Conservation (phyloP, 1,140 invertebrate species). For the Cydia strobilella region DNA sequence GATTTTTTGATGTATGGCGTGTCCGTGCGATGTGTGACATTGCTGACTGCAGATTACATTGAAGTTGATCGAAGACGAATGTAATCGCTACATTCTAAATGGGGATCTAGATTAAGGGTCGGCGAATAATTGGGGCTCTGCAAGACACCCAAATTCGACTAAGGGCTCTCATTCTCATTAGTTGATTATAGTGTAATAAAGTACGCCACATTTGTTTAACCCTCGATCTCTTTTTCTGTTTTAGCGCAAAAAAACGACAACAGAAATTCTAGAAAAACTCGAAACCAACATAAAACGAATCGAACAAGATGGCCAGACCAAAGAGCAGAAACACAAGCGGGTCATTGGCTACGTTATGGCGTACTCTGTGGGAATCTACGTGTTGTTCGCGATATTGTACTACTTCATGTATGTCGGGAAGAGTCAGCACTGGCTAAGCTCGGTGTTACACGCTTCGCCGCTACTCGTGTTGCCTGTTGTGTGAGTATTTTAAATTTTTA, state of each 20-base stretch:
- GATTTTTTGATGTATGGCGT: too few relatives aligned
- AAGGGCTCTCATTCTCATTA: too few relatives aligned
- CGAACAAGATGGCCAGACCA: conserved; percentile 88
- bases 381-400: conserved; percentile 84
- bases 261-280: conserved; percentile 87
- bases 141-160: too few relatives aligned
- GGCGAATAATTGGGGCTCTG: too few relatives aligned
- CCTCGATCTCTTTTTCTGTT: conserved; percentile 63
- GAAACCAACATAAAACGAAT: conserved; percentile 91
- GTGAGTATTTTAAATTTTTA: conserved; percentile 82
- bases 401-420: conserved; percentile 86
- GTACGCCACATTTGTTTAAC: too few relatives aligned
- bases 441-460: conserved; percentile 86
- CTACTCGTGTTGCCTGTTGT: conserved; percentile 88
- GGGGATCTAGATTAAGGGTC: too few relatives aligned
- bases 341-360: conserved; percentile 90
- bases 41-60: too few relatives aligned
- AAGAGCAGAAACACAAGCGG: conserved; percentile 88
- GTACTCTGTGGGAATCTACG: conserved; percentile 89
- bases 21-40: too few relatives aligned
- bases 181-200: too few relatives aligned
- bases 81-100: too few relatives aligned
- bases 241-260: conserved; percentile 90
- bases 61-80: too few relatives aligned
- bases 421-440: conserved; percentile 81